Evolutionary conservation across 2,888 invertebrate species (phyloP).

Genomic region (Nephrocerus scutellatus): DNA sequence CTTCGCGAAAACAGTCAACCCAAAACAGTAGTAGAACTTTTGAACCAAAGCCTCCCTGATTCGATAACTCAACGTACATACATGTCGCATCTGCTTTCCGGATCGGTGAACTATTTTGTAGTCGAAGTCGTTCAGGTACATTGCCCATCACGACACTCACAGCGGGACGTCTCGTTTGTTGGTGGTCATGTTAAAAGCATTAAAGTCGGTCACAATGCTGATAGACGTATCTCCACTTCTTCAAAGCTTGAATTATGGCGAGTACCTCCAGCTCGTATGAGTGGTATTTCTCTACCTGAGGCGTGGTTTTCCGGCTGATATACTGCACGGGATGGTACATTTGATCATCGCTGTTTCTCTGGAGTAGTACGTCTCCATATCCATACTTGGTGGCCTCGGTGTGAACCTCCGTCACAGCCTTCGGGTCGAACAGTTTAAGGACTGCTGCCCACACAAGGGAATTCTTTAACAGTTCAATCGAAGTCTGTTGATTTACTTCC

Average conservation of each 20-base stretch:
- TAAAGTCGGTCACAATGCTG: conserved; percentile 33
- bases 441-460: conserved; percentile 12
- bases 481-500: conserved; percentile 1
- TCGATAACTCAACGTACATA: conserved; percentile 3
- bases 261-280: conserved; percentile 25
- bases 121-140: conserved; percentile 14
- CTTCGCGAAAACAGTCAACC: no score
- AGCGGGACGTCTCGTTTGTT: conserved; percentile 26
- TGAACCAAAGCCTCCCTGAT: conserved; percentile 2
- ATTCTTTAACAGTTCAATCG: conserved; percentile 15
- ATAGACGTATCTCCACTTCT: conserved; percentile 22
- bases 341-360: conserved; percentile 15
- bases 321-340: conserved; percentile 14
- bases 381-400: conserved; percentile 22
- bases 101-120: conserved; percentile 15
- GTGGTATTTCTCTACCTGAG: conserved; percentile 15
- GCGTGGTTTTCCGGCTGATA: conserved; percentile 21
- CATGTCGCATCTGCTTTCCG: conserved; percentile 17
- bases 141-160: conserved; percentile 14
- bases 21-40: no score
- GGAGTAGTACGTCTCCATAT: conserved; percentile 19
- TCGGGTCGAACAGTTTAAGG: conserved; percentile 17
- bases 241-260: conserved; percentile 17
- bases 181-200: conserved; percentile 32
- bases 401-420: conserved; percentile 19